These are phyloP conservation scores for Apoda limacodes DNA, from an alignment of 2,888 invertebrate species.

Conservation along the genomic window DNA sequence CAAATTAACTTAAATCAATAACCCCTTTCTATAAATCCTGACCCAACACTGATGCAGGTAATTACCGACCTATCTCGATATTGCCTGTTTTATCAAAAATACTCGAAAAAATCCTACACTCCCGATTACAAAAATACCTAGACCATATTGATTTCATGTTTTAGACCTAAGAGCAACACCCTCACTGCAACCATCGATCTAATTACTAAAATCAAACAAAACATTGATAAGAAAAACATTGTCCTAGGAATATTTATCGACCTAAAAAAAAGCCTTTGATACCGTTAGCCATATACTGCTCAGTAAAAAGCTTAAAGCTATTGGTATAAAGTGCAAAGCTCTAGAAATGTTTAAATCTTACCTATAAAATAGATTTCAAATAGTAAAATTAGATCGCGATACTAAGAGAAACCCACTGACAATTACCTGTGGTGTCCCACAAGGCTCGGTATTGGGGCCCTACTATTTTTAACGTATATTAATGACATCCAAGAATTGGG, in stretches of 20 bases:
- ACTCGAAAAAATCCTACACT: conserved; percentile 7
- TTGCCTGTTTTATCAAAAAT: conserved; percentile 7
- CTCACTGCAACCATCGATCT: background rate
- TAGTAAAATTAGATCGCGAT: conserved; percentile 8
- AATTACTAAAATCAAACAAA: conserved; percentile 5
- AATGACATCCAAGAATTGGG: conserved; percentile 1
- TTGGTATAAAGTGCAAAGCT: conserved; percentile 6
- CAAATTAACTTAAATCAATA: conserved; percentile 7
- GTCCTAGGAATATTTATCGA: conserved; percentile 12
- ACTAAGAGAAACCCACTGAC: conserved; percentile 4
- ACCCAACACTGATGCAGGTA: conserved; percentile 3
- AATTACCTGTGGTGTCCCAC: conserved; percentile 11
- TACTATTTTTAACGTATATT: conserved; percentile 5
- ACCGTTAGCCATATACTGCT: conserved; percentile 8
- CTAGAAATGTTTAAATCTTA: conserved; percentile 9
- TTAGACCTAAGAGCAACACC: conserved; percentile 2
- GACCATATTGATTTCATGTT: conserved; percentile 2
- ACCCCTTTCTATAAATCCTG: conserved; percentile 8
- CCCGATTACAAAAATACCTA: conserved; percentile 1
- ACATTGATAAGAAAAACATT: too few species aligned
- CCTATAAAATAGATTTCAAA: conserved; percentile 8
- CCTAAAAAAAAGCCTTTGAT: conserved; percentile 15
- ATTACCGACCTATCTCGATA: conserved; percentile 9
- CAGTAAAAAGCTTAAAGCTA: conserved; percentile 8
- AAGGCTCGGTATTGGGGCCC: conserved; percentile 15